These are phyloP conservation scores for Rhyzopertha dominica DNA, from an alignment of 1,140 invertebrate species.

Conservation along the genomic window DNA sequence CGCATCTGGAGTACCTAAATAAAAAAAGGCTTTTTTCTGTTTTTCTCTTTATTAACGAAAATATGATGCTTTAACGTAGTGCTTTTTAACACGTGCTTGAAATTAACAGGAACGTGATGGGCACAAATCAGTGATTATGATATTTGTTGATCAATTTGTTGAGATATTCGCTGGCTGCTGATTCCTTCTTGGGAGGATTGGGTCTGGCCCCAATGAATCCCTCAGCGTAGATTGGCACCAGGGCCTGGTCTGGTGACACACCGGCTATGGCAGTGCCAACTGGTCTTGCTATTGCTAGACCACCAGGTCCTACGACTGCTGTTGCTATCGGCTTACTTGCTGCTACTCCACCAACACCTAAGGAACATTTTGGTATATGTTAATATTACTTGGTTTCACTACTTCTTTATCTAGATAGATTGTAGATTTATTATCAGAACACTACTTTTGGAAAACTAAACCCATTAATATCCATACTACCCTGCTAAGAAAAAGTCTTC, in stretches of 20 bases:
- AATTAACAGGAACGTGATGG: no score
- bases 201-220: slow-evolving; percentile 30
- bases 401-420: no score
- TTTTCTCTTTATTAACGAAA: no score
- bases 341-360: slow-evolving; percentile 60
- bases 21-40: no score
- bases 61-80: no score
- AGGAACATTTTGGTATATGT: slow-evolving; percentile 9
- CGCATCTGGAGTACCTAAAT: no score
- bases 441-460: no score
- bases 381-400: no score
- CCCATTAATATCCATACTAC: no score
- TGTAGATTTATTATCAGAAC: no score
- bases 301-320: slow-evolving; percentile 60
- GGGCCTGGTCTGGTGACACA: slow-evolving; percentile 50
- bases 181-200: slow-evolving; percentile 20
- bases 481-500: no score
- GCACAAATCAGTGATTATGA: slow-evolving; percentile 28
- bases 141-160: slow-evolving; percentile 41
- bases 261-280: slow-evolving; percentile 67
- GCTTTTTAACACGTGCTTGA: no score
- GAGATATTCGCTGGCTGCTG: slow-evolving; percentile 31
- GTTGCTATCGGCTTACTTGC: slow-evolving; percentile 62
- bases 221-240: slow-evolving; percentile 22
- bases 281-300: slow-evolving; percentile 61